A percentile compares a stretch with the other conserved stretches of the same genome.
phyloP scores from a whole-genome alignment of 2,797 vertebrate species.

The Stomatorhinus walkeri region DNA sequence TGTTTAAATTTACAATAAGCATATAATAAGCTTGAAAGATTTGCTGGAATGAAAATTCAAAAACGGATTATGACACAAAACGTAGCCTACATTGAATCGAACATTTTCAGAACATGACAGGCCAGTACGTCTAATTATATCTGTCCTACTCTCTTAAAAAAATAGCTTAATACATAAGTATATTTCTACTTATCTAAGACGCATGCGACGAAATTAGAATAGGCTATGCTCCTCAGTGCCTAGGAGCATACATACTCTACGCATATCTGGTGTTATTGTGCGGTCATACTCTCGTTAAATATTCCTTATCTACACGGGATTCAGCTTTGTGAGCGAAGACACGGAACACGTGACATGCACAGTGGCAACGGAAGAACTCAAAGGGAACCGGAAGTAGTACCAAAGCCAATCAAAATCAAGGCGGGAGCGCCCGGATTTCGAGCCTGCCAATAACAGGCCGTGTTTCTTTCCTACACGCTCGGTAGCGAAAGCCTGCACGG shows the following conservation, averaged over 20 bases:
- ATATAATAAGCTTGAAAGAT: neutral
- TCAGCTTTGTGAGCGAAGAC: neutral
- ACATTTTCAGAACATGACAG: neutral
- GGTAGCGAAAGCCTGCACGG: neutral
- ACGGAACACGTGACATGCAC: slow-evolving; percentile 8
- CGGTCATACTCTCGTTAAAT: neutral
- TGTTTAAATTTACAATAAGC: neutral
- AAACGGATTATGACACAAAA: neutral
- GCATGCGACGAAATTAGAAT: neutral
- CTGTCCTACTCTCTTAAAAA: neutral
- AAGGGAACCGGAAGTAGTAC: neutral
- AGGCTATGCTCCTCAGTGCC: neutral
- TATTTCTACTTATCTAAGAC: neutral
- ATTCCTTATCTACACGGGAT: neutral
- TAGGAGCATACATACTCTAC: neutral
- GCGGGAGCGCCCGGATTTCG: slow-evolving; percentile 46
- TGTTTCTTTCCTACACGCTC: neutral
- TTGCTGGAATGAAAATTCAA: neutral
- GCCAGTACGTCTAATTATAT: neutral
- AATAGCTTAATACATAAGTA: neutral
- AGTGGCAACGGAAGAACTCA: slow-evolving; percentile 30
- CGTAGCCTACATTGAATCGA: neutral
- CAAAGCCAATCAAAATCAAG: slow-evolving; percentile 42
- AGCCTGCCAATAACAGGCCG: slow-evolving; percentile 50
- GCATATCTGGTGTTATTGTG: neutral